A percentile compares a stretch with the other conserved stretches of the same genome.
phyloP scores from a whole-genome alignment of 2,888 invertebrate genomes.

The Exephanes ischioxanthus region DNA sequence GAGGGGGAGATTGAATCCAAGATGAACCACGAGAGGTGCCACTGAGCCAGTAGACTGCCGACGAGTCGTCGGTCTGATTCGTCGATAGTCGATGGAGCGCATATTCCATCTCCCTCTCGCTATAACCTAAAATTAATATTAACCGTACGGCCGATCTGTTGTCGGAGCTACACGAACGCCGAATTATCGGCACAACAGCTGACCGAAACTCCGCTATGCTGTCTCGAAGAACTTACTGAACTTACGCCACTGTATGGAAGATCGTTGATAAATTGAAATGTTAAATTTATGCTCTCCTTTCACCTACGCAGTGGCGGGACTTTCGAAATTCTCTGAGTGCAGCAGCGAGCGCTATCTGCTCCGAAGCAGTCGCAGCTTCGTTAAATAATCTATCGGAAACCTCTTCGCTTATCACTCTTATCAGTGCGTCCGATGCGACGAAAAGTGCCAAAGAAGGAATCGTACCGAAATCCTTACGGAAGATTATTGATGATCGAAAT shows the following conservation, averaged over 20 bases:
- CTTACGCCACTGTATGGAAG: not conserved
- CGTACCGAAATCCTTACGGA: not conserved
- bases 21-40: constrained; percentile 13
- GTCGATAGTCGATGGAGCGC: not conserved
- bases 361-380: not conserved
- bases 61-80: constrained; percentile 6
- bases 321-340: not conserved
- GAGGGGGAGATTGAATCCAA: not conserved
- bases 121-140: constrained; percentile 34
- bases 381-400: not conserved
- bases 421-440: not conserved
- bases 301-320: not conserved
- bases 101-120: not conserved
- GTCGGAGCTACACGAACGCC: not conserved
- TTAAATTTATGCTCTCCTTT: not conserved
- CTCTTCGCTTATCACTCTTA: constrained; percentile 21
- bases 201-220: not conserved
- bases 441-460: not conserved
- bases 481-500: not conserved
- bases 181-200: not conserved
- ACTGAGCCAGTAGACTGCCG: not conserved
- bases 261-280: not conserved
- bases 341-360: not conserved
- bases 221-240: not conserved
- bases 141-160: not conserved